phyloP scores from a whole-genome alignment of 2,797 vertebrate species.

The Acanthornis magna region DNA sequence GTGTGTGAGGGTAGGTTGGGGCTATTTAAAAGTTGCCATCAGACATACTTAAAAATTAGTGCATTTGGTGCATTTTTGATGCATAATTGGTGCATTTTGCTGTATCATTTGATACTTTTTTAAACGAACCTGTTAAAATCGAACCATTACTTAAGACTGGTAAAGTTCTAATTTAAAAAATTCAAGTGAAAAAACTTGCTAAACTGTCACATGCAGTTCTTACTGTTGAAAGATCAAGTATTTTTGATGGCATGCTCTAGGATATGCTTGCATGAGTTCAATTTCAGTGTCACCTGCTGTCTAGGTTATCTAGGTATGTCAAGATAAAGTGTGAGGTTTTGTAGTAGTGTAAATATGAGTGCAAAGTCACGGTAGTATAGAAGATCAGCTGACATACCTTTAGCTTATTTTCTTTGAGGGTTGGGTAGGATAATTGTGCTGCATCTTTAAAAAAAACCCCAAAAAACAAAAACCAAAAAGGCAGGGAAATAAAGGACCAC shows the following conservation, averaged over 20 bases:
- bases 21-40: background rate
- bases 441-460: background rate
- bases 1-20: background rate
- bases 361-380: background rate
- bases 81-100: background rate
- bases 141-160: background rate
- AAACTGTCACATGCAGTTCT: accelerated
- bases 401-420: background rate
- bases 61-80: no score
- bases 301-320: background rate
- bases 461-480: background rate
- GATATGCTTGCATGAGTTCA: background rate
- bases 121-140: background rate
- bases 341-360: background rate
- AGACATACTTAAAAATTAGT: background rate
- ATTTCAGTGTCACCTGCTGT: background rate
- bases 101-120: background rate
- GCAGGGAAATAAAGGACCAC: background rate
- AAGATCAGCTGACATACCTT: background rate
- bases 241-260: background rate
- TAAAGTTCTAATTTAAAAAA: background rate
- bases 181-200: background rate
- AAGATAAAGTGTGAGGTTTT: background rate
- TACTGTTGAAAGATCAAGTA: background rate
- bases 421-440: background rate